phyloP scores from a whole-genome alignment of 2,888 invertebrate genomes.

The Idaea biselata region DNA sequence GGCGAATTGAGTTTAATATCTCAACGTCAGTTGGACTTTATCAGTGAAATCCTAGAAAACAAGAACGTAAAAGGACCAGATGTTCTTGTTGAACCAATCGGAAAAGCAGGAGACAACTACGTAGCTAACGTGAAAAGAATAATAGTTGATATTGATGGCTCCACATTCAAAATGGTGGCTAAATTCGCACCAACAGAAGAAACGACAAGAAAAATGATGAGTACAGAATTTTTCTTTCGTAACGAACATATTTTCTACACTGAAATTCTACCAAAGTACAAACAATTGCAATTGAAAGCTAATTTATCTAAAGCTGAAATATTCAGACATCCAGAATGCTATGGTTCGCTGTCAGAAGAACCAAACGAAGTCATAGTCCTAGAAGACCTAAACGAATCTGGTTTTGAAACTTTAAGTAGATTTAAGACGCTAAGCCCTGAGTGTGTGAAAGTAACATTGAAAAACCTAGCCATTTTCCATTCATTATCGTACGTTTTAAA shows the following conservation, averaged over 20 bases:
- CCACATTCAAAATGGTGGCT: conserved; percentile 36
- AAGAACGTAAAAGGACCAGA: conserved; percentile 17
- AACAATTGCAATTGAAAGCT: conserved; percentile 6
- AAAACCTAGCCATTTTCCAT: conserved; percentile 26
- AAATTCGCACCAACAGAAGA: conserved; percentile 35
- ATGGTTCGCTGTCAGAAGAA: conserved; percentile 14
- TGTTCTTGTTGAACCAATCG: conserved; percentile 20
- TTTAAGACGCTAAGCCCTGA: conserved; percentile 7
- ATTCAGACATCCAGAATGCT: conserved; percentile 18
- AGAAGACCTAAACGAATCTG: conserved; percentile 7
- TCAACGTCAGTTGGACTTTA: conserved; percentile 20
- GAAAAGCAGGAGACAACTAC: conserved; percentile 37
- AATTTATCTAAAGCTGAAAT: not conserved
- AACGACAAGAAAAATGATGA: conserved; percentile 15
- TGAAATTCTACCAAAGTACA: conserved; percentile 27
- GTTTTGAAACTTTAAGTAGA: not conserved
- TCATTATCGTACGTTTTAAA: conserved; percentile 22
- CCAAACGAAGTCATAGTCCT: conserved; percentile 29
- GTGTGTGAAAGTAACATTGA: conserved; percentile 10
- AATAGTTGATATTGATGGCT: conserved; percentile 26
- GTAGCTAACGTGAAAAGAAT: conserved; percentile 30
- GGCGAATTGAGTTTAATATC: conserved; percentile 21
- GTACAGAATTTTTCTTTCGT: conserved; percentile 22
- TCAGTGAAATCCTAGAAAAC: conserved; percentile 22
- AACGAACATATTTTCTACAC: conserved; percentile 40